Conservation (phyloP, 64 coral and sea anemone genomes). For the Porites australiensis region DNA sequence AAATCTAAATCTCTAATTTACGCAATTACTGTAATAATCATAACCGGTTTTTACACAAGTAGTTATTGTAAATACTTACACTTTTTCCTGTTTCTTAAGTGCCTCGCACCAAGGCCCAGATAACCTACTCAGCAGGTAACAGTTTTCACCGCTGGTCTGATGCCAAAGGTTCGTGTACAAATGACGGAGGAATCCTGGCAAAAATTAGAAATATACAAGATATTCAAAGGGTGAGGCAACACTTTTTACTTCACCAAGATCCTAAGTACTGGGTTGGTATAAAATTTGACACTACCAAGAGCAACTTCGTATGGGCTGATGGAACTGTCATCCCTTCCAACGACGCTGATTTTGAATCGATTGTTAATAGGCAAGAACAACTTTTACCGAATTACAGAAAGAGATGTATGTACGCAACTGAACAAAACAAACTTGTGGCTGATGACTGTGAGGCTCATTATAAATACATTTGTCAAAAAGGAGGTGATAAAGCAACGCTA, state of each 20-base stretch:
- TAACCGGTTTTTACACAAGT: no score
- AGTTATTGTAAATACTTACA: no score
- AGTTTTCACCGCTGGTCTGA: neutral
- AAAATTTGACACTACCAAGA: neutral
- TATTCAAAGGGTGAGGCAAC: neutral
- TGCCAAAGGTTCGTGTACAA: neutral
- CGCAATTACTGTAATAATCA: no score
- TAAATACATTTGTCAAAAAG: constrained; percentile 20
- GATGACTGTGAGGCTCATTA: neutral
- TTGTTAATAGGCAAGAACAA: neutral
- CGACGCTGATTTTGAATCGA: neutral
- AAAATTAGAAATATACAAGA: constrained; percentile 2
- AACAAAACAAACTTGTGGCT: neutral
- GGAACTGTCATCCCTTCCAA: neutral
- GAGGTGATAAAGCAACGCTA: neutral
- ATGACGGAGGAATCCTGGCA: neutral
- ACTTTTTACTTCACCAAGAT: neutral
- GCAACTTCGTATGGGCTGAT: constrained; percentile 10
- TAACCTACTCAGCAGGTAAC: neutral
- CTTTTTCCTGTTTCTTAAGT: neutral
- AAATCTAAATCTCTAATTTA: no score
- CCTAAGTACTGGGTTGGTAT: neutral
- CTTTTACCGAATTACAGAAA: neutral
- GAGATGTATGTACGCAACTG: neutral
- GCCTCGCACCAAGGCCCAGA: neutral